phyloP scores from a whole-genome alignment of 2,113 vertebrate species.

The Mormyrus lacerda region DNA sequence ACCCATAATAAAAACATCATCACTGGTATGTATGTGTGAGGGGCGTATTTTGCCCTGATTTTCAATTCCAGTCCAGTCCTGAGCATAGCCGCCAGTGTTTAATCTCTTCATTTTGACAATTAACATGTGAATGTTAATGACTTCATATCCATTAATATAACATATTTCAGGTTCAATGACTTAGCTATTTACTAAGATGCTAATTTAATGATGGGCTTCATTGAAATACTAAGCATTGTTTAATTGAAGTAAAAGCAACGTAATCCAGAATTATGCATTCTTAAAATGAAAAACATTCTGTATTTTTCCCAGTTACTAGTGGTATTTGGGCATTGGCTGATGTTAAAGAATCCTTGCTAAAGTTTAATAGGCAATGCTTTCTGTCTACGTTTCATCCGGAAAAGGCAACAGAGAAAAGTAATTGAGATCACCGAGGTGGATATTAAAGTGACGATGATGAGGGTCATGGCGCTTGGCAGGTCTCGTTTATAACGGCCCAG shows the following conservation, averaged over 20 bases:
- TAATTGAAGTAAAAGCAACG: not conserved
- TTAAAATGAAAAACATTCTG: not conserved
- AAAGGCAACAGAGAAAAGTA: slow-evolving; percentile 44
- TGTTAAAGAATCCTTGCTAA: not conserved
- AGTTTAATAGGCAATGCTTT: slow-evolving; percentile 27
- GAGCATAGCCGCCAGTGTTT: not conserved
- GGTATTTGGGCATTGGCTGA: too few relatives aligned
- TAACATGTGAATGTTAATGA: not conserved
- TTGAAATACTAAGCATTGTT: not conserved
- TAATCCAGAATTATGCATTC: not conserved
- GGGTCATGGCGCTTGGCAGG: not conserved
- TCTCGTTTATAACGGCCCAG: slow-evolving; percentile 23
- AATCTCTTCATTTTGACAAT: not conserved
- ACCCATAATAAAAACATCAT: not conserved
- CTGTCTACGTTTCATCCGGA: slow-evolving; percentile 49
- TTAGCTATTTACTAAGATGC: not conserved
- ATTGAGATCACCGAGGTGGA: slow-evolving; percentile 45
- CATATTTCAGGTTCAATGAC: not conserved
- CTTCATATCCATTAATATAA: not conserved
- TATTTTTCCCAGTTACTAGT: not conserved
- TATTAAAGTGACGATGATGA: slow-evolving; percentile 46
- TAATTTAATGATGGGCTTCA: not conserved
- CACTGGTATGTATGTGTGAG: not conserved
- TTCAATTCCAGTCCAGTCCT: not conserved
- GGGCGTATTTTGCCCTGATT: not conserved